Percentiles rank a stretch among this genome's conserved stretches.
Evolutionary conservation across 2,888 invertebrate species (phyloP).

Genomic region (Limenitis camilla): DNA sequence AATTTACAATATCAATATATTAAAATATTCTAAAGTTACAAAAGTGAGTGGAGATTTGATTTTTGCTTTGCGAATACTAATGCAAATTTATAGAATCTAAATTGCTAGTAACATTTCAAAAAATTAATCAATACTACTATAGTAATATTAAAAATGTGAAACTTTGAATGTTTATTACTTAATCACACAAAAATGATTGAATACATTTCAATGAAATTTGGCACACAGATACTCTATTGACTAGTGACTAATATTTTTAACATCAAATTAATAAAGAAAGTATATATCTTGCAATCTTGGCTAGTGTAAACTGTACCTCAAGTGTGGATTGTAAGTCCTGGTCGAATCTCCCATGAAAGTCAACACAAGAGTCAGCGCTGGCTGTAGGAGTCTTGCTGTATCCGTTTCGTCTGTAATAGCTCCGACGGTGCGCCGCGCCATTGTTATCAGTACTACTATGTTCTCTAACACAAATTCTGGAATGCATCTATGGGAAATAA

Average conservation of each 20-base stretch:
- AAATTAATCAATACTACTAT: too few species aligned
- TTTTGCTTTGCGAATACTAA: slow-evolving; percentile 53
- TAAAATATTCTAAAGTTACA: too few species aligned
- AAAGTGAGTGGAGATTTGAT: too few species aligned
- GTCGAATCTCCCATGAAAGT: slow-evolving; percentile 91
- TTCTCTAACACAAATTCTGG: slow-evolving; percentile 95
- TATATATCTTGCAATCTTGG: not conserved
- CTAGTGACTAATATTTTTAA: not conserved
- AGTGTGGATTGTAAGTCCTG: slow-evolving; percentile 91
- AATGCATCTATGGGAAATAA: slow-evolving; percentile 87
- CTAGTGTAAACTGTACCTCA: slow-evolving; percentile 53
- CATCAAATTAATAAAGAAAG: not conserved
- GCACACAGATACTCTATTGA: too few species aligned
- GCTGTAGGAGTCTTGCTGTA: slow-evolving; percentile 76
- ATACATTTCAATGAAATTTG: too few species aligned
- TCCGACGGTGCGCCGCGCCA: slow-evolving; percentile 77
- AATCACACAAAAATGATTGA: too few species aligned
- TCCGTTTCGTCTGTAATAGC: slow-evolving; percentile 77
- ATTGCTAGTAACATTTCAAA: too few species aligned
- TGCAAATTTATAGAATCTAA: too few species aligned
- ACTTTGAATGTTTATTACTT: too few species aligned
- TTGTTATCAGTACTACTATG: slow-evolving; percentile 85
- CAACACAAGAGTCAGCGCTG: slow-evolving; percentile 85
- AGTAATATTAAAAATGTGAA: too few species aligned
- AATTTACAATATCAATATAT: too few species aligned